Evolutionary conservation across 1,140 invertebrate genomes (phyloP), one percentile per base, ranked within the genome.

Genomic region (Aphelinus atriplicis): DNA sequence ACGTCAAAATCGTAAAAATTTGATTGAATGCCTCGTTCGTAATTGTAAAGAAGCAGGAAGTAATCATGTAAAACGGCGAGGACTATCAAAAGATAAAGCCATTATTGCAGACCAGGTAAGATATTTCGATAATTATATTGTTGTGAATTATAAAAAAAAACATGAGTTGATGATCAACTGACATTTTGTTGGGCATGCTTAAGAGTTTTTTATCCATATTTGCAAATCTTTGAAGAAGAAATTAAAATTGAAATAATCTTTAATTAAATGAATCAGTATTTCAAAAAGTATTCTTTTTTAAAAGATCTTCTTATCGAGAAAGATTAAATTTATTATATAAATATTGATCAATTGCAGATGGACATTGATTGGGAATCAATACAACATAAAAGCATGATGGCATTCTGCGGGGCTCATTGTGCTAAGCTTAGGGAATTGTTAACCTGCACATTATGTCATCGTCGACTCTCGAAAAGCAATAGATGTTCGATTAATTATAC

Each of bases 11-110:
- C 82, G 86, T 26, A 26, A 26, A 26, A 26, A 26, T 26, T 26
- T 26, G 26, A 26, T 87, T 7, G 86, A 86, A 73, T 88, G 87
- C 46, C 81, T 82, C 46, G 86, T 80, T 5, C 80, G 78, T 74
- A 83, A 88, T 55, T 95, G 94, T 81, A 82, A 82, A n/a, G 88
- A 90, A 70, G 85, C 88, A 26, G 91, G 93, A 0, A 89, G 91
- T 45, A 92, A 94, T 84, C 91, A 91, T 73, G 89, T 95, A 1
- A 90, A 93, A 57, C 90, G 94, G 50, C 94, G 95, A 83, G 95
- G 93, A 92, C 90, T 95, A 89, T 92, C 51, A 93, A 93, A 85
- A 91, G 94, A 6, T 83, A 90, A 92, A 65, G 88, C 90, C 73
- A 92, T 90, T 80, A 90, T 95, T 43, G 91, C 91, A 77, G 92